Evolutionary conservation across 2,888 invertebrate genomes (phyloP), one percentile per base, ranked within the genome.

Genomic region (Calameuta pallipes): DNA sequence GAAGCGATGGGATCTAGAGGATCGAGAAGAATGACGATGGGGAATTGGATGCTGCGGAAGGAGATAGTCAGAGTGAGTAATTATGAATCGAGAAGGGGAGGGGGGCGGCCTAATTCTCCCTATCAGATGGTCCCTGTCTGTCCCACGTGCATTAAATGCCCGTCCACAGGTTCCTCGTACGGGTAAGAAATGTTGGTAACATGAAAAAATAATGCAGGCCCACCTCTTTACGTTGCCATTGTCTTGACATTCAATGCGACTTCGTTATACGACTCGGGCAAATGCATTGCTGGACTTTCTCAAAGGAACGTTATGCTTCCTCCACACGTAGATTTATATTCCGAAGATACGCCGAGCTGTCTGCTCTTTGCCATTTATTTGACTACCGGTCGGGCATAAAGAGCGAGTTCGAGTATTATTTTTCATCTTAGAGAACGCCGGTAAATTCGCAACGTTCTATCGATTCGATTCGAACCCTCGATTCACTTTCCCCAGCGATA

Each of bases 31-130:
- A 74, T 15, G n/a, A 30, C 36, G 36, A 74, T 9, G 74, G 30
- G 2, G 74, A n/a, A 56, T 56, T 3, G 23, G 56, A 56, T 9
- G 56, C 23, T 56, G 15, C 2, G 56, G 9, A 56, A 56, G 0
- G 23, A 56, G 23, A 56, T 56, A 56, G 74, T 9, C 36, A 3
- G 74, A 30, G 15, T 74, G 74, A 74, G 36, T 74, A 74, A 74
- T 74, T 74, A 74, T 36, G 74, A 74, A 74, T 23, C 74, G 31
- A 31, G 31, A 31, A 31, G 31, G 31, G 3, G 13, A 23, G 23
- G 23, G 74, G 74, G n/a, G 36, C 36, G 74, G 74, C 74, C 74
- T 74, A 74, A 74, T 74, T 74, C 74, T 36, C 23, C 13, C 36
- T 74, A 36, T 74, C 74, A 0, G 74, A 74, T 36, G 74, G 71